Evolutionary conservation across 2,888 invertebrate species (phyloP).

Genomic region (Chaetoderma sp.): DNA sequence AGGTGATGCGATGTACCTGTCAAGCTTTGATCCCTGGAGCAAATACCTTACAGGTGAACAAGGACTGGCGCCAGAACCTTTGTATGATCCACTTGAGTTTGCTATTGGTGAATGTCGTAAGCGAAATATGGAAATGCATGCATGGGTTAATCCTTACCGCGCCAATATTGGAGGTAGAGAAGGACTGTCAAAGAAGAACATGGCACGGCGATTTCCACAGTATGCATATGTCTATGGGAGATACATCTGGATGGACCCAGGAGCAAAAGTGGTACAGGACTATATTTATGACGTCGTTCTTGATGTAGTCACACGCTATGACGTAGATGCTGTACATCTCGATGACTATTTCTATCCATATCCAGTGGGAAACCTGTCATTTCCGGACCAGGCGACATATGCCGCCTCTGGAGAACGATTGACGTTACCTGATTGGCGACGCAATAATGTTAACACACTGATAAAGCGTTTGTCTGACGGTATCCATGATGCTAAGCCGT

Average conservation of each 20-base stretch:
- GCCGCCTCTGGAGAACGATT: slow-evolving; percentile 47
- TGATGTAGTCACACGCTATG: slow-evolving; percentile 57
- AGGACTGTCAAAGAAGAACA: slow-evolving; percentile 56
- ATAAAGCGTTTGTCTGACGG: slow-evolving; percentile 43
- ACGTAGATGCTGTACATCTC: slow-evolving; percentile 62
- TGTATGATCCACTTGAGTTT: slow-evolving; percentile 58
- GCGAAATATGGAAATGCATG: slow-evolving; percentile 59
- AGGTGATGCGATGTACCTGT: slow-evolving; percentile 61
- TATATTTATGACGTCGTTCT: slow-evolving; percentile 47
- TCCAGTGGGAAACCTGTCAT: slow-evolving; percentile 48
- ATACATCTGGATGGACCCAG: slow-evolving; percentile 64
- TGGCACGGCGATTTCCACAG: slow-evolving; percentile 51
- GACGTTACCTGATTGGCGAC: slow-evolving; percentile 54
- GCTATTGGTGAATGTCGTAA: slow-evolving; percentile 49
- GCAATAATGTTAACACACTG: slow-evolving; percentile 56
- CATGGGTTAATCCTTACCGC: slow-evolving; percentile 62
- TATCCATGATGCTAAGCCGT: slow-evolving; percentile 42
- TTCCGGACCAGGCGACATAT: slow-evolving; percentile 59
- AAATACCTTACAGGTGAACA: slow-evolving; percentile 59
- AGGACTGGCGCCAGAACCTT: slow-evolving; percentile 52
- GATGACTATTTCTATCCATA: slow-evolving; percentile 68
- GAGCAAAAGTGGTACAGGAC: slow-evolving; percentile 49
- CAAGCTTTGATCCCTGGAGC: slow-evolving; percentile 62
- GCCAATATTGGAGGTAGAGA: slow-evolving; percentile 49
- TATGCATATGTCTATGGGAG: slow-evolving; percentile 53